Conservation (phyloP, 2,888 invertebrate species). For the Hyalella azteca region DNA sequence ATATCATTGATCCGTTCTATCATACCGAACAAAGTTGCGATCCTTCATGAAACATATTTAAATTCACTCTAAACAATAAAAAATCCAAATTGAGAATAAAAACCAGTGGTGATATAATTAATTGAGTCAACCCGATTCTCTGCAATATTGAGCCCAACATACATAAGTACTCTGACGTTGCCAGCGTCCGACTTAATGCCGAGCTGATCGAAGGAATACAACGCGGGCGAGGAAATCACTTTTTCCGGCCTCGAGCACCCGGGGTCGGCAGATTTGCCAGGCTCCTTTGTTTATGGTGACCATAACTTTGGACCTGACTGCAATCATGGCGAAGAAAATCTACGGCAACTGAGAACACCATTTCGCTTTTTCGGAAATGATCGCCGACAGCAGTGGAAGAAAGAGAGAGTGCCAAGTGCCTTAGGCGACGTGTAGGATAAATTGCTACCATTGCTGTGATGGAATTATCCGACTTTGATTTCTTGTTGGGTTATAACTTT, state of each 20-base stretch:
- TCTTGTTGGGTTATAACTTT: no score
- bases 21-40: no score
- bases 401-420: slow-evolving; percentile 9
- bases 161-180: no score
- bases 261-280: slow-evolving; percentile 28
- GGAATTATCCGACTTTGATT: no score
- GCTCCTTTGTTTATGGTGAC: slow-evolving; percentile 22
- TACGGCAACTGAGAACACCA: slow-evolving; percentile 17
- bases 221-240: slow-evolving; percentile 5
- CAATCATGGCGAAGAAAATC: slow-evolving; percentile 30
- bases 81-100: no score
- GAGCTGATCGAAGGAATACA: neutral
- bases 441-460: no score
- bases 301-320: slow-evolving; percentile 29
- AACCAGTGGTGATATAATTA: no score
- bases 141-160: no score
- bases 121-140: no score
- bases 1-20: no score
- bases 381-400: neutral
- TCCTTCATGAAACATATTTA: no score
- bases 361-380: slow-evolving; percentile 26
- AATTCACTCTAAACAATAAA: no score
- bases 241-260: neutral
- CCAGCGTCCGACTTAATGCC: slow-evolving; percentile 2
- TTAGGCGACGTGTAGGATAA: neutral